Conservation (phyloP, 2,888 invertebrate species). For the Harpalus rufipes region DNA sequence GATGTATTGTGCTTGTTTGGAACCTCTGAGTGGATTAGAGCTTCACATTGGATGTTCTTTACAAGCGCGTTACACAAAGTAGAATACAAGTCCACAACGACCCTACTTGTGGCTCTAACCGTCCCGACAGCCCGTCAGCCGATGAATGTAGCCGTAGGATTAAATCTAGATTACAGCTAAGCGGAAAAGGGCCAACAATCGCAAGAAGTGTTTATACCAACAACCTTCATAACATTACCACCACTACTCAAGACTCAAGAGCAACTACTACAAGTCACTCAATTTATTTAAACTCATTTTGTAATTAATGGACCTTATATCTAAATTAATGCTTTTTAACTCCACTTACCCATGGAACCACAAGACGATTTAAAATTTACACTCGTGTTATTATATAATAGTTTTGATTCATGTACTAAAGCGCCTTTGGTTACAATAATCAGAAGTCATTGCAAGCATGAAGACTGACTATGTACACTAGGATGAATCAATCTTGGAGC, state of each 20-base stretch:
- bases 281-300: slow-evolving; percentile 14
- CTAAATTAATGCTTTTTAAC: slow-evolving; percentile 8
- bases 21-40: slow-evolving; percentile 40
- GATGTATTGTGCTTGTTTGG: not conserved
- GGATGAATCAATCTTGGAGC: no score
- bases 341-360: not conserved
- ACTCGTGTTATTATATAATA: not conserved
- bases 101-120: slow-evolving; percentile 34
- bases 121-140: slow-evolving; percentile 16
- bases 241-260: not conserved
- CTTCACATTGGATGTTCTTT: slow-evolving; percentile 62
- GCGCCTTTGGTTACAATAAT: not conserved
- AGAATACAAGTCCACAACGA: slow-evolving; percentile 60
- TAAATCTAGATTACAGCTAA: slow-evolving; percentile 63
- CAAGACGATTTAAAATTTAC: not conserved
- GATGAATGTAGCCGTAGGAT: slow-evolving; percentile 56
- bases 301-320: not conserved
- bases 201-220: slow-evolving; percentile 8
- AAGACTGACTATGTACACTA: no score
- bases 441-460: not conserved
- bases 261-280: slow-evolving; percentile 4
- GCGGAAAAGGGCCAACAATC: slow-evolving; percentile 42
- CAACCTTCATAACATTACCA: slow-evolving; percentile 1
- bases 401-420: not conserved
- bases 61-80: slow-evolving; percentile 55